These are phyloP conservation scores for Adineta ricciae DNA, from an alignment of 2,888 invertebrate genomes.

Conservation along the genomic window DNA sequence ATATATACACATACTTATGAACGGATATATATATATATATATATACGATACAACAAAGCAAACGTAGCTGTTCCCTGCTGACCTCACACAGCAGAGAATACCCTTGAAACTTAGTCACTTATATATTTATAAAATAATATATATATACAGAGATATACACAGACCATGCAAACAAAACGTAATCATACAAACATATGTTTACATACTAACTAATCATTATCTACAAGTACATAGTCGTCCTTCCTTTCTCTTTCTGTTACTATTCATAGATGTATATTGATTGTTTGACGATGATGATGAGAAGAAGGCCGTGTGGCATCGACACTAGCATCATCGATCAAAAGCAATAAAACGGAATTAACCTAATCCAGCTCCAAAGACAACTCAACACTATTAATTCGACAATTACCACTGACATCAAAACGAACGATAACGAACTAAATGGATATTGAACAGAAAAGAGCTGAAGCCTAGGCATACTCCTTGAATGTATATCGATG, in stretches of 20 bases:
- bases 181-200: background rate
- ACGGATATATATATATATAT: too few species aligned
- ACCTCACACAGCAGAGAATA: background rate
- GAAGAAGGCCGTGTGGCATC: background rate
- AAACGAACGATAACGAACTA: background rate
- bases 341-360: background rate
- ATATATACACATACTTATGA: too few species aligned
- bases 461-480: background rate
- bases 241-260: background rate
- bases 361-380: background rate
- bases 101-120: background rate
- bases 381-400: background rate
- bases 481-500: background rate
- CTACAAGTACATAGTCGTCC: background rate
- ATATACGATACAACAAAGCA: background rate
- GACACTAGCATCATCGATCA: background rate
- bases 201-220: slow-evolving; percentile 1
- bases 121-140: background rate
- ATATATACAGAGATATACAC: background rate
- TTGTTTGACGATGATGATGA: background rate
- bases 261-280: background rate
- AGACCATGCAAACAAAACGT: slow-evolving; percentile 2
- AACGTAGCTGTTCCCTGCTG: background rate
- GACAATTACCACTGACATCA: background rate
- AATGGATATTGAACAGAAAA: background rate